Evolutionary conservation across 2,113 vertebrate species (phyloP).

Genomic region (Chaetodon trifascialis): DNA sequence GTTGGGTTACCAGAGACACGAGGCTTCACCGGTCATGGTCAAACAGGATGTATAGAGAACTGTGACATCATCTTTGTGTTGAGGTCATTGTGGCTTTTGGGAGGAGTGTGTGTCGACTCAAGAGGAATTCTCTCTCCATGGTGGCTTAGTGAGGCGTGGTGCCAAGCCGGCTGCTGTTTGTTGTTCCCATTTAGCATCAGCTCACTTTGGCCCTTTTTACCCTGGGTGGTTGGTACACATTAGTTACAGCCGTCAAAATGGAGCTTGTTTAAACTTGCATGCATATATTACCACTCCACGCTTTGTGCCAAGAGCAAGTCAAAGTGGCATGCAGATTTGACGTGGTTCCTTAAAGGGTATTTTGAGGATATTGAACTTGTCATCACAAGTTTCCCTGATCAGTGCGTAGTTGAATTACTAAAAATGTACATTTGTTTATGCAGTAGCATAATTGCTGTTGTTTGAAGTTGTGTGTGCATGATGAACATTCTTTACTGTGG

Average conservation of each 20-base stretch:
- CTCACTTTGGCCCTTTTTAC: slow-evolving; percentile 25
- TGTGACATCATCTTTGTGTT: slow-evolving; percentile 54
- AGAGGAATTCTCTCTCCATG: slow-evolving; percentile 45
- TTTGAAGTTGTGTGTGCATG: too few species aligned
- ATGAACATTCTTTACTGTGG: too few species aligned
- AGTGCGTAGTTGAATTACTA: too few species aligned
- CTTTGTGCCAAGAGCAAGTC: slow-evolving; percentile 24
- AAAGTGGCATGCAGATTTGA: neutral
- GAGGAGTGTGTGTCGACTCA: slow-evolving; percentile 14
- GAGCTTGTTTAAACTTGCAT: slow-evolving; percentile 8
- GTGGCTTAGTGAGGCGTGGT: slow-evolving; percentile 18
- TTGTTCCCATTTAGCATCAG: slow-evolving; percentile 40
- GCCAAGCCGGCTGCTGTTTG: slow-evolving; percentile 45
- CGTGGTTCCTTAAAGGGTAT: neutral
- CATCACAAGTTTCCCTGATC: neutral
- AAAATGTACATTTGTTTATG: too few species aligned
- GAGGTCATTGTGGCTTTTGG: slow-evolving; percentile 44
- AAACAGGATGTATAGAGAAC: slow-evolving; percentile 57
- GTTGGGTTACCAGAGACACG: slow-evolving; percentile 53
- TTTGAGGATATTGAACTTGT: neutral
- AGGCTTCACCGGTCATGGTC: slow-evolving; percentile 49
- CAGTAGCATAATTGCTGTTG: too few species aligned
- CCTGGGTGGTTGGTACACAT: slow-evolving; percentile 5
- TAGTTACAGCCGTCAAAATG: slow-evolving; percentile 12
- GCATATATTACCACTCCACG: neutral